A percentile compares a stretch with the other conserved stretches of the same genome.
phyloP scores from a whole-genome alignment of 2,113 vertebrate species.

The Tinamus guttatus region DNA sequence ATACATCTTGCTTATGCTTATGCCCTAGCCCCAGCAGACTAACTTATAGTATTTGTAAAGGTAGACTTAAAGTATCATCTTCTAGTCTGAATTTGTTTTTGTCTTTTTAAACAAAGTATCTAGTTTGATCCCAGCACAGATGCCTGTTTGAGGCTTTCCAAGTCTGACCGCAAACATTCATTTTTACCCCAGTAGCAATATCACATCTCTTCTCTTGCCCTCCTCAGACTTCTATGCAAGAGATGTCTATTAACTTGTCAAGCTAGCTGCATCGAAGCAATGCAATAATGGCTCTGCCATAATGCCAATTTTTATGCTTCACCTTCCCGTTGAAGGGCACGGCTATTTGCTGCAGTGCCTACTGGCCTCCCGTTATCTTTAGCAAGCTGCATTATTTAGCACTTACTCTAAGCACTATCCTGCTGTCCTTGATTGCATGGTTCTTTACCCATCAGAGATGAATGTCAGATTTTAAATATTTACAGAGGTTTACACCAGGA shows the following conservation, averaged over 20 bases:
- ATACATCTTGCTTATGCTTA: background rate
- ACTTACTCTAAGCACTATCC: background rate
- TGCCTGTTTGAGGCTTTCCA: background rate
- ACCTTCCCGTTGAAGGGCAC: background rate
- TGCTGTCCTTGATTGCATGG: background rate
- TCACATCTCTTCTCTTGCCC: background rate
- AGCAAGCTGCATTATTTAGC: conserved; percentile 33
- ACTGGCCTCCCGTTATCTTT: background rate
- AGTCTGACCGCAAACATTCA: background rate
- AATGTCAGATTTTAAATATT: conserved; percentile 29
- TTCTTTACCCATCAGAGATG: background rate
- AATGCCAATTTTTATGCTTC: background rate
- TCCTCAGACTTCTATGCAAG: background rate
- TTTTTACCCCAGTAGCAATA: background rate
- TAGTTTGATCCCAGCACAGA: background rate
- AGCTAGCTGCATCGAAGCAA: background rate
- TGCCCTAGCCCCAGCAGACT: background rate
- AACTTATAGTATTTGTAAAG: background rate
- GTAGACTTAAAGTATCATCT: background rate
- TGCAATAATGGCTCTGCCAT: background rate
- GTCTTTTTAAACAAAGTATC: background rate
- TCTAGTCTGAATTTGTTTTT: background rate
- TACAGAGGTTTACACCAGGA: background rate
- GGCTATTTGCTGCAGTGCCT: background rate
- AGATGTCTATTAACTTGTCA: background rate